These are phyloP conservation scores for Allobates femoralis DNA, from an alignment of 2,797 vertebrate species.

Conservation along the genomic window DNA sequence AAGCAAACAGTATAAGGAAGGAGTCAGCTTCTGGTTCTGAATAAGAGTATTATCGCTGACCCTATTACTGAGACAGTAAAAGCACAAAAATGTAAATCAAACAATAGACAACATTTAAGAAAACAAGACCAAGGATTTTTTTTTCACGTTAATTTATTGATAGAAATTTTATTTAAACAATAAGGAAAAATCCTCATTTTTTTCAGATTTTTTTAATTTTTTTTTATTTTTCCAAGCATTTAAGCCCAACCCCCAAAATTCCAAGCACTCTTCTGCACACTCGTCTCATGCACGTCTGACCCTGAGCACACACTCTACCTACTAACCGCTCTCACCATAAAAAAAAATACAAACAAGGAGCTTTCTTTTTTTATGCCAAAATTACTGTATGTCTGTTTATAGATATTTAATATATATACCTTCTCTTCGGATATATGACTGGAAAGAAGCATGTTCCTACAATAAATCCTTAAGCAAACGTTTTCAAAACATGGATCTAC, in stretches of 20 bases:
- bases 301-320: constrained; percentile 52
- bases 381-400: constrained; percentile 47
- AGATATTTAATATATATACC: constrained; percentile 27
- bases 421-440: constrained; percentile 32
- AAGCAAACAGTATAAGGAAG: too few species aligned
- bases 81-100: too few species aligned
- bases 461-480: constrained; percentile 3
- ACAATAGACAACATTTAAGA: too few species aligned
- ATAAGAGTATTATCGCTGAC: too few species aligned
- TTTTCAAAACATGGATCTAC: constrained; percentile 4
- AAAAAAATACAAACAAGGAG: constrained; percentile 56
- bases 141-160: constrained; percentile 60
- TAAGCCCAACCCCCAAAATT: constrained; percentile 10
- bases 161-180: constrained; percentile 61
- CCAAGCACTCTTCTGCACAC: constrained; percentile 56
- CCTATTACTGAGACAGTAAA: too few species aligned
- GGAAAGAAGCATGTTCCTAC: constrained; percentile 25
- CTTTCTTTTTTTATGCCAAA: constrained; percentile 38
- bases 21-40: too few species aligned
- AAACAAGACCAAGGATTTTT: not conserved
- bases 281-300: constrained; percentile 54
- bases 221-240: constrained; percentile 37
- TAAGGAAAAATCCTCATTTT: constrained; percentile 57
- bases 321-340: constrained; percentile 54
- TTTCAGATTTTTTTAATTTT: constrained; percentile 38